Conservation (phyloP, 2,797 vertebrate species). For the Synaphobranchus kaupii region DNA sequence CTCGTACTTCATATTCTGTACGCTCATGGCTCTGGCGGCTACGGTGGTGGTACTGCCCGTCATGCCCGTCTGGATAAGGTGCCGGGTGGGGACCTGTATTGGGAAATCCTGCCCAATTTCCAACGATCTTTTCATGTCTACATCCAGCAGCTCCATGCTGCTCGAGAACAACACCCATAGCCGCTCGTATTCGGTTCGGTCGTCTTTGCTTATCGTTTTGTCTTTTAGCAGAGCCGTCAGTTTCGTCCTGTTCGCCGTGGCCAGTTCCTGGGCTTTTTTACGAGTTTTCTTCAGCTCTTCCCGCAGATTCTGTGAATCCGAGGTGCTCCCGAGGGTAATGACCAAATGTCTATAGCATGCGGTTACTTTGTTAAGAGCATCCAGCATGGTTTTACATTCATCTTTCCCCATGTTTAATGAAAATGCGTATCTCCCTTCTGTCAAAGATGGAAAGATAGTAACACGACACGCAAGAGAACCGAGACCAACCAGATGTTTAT, state of each 20-base stretch:
- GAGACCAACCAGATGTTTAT: background rate
- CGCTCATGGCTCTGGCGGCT: slow-evolving; percentile 89
- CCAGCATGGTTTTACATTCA: slow-evolving; percentile 93
- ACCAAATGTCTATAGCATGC: slow-evolving; percentile 94
- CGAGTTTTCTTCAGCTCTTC: slow-evolving; percentile 92
- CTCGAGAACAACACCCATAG: slow-evolving; percentile 96
- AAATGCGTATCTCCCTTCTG: slow-evolving; percentile 1
- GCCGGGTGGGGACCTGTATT: slow-evolving; percentile 84
- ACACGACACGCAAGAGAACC: background rate
- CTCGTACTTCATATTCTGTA: slow-evolving; percentile 92
- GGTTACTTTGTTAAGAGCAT: slow-evolving; percentile 90
- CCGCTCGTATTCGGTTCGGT: slow-evolving; percentile 89
- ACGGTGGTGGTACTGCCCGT: slow-evolving; percentile 84
- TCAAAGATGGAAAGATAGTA: background rate
- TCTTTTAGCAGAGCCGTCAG: slow-evolving; percentile 87
- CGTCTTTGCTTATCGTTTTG: slow-evolving; percentile 81
- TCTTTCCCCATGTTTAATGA: slow-evolving; percentile 81
- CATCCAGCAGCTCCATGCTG: slow-evolving; percentile 94
- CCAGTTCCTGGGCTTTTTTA: slow-evolving; percentile 91
- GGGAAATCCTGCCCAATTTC: slow-evolving; percentile 91
- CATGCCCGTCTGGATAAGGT: slow-evolving; percentile 95
- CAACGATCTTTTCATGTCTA: slow-evolving; percentile 92
- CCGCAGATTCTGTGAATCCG: slow-evolving; percentile 92
- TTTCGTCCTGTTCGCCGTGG: slow-evolving; percentile 82
- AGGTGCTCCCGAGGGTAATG: slow-evolving; percentile 89